Base-by-base conservation (phyloP, 2,113 vertebrate genomes). In the Morone saxatilis region DNA sequence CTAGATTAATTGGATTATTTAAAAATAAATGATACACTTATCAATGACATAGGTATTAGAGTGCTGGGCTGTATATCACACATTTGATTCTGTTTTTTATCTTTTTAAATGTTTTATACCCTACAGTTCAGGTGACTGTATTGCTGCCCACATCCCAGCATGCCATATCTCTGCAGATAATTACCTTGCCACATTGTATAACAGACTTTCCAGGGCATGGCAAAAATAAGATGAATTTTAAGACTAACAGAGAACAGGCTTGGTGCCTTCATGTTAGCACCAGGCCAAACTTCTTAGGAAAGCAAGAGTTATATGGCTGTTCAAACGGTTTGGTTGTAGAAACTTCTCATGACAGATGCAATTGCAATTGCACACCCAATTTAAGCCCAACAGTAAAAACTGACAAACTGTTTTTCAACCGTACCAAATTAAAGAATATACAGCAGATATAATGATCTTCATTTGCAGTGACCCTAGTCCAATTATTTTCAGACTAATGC, bases 91-190 rank as follows among this genome's bases (percentile, higher is more conserved):
- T 31, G 31, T 31, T 31, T 31, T 31, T 31, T 11, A 16, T 20
- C 38, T 47, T 4, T 31, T 4, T 25, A 5, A 50, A 47, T 69
- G 38, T 67, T 65, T 66, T 43, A 8, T 8, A 8, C 41, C 12
- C 9, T 11, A 16, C 19, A 40, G 22, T 71, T 47, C 53, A 57
- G 7, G 25, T 69, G 5, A 7, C 4, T 40, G 57, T 19, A n/a
- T 74, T 61, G 56, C 61, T 82, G 48, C 60, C 56, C 54, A 45
- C 47, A 60, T 67, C 73, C 74, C 48, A 67, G 56, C 36, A 59
- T 53, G 72, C 25, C 38, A 7, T 41, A 8, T 66, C 31, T 71
- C 66, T 71, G 45, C 65, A 50, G 51, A 84, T 82, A 63, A 81
- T 79, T 68, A 72, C 63, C 36, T 1, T 66, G 74, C 47, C 54